phyloP scores from a whole-genome alignment of 1,140 invertebrate species.

The Drosophila bipectinata region DNA sequence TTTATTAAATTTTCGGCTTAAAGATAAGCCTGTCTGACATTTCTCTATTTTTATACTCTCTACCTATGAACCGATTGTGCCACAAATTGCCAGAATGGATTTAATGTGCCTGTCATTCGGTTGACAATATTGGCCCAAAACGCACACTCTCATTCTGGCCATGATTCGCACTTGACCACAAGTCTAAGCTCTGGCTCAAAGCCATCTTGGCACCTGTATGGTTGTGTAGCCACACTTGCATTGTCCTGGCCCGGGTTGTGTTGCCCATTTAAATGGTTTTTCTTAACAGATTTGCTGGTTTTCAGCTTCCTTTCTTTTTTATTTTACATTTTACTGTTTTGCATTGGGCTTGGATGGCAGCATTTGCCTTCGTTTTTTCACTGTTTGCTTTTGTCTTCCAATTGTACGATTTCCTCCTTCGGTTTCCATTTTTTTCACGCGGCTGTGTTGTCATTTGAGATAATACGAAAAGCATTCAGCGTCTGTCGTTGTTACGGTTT shows the following conservation, averaged over 20 bases:
- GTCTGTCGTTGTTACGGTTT: conserved; percentile 55
- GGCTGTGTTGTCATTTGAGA: conserved; percentile 75
- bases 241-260: conserved; percentile 26
- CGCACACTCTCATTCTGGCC: conserved; percentile 9
- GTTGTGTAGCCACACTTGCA: conserved; percentile 43
- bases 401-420: conserved; percentile 53
- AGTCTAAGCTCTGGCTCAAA: conserved; percentile 1
- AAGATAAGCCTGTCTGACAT: background rate
- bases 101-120: conserved; percentile 2
- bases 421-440: conserved; percentile 29
- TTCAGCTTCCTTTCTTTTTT: conserved; percentile 22
- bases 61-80: background rate
- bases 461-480: conserved; percentile 72
- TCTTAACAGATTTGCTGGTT: conserved; percentile 71
- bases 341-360: conserved; percentile 42
- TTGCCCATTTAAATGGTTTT: conserved; percentile 74
- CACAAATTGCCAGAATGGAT: conserved; percentile 1
- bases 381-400: conserved; percentile 43
- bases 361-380: conserved; percentile 50
- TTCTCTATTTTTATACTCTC: background rate
- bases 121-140: background rate
- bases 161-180: conserved; percentile 26
- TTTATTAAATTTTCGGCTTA: conserved; percentile 8
- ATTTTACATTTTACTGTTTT: conserved; percentile 41
- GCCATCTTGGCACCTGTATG: conserved; percentile 19